These are phyloP conservation scores for Manis javanica DNA, from an alignment of 2,797 vertebrate species.

Conservation along the genomic window DNA sequence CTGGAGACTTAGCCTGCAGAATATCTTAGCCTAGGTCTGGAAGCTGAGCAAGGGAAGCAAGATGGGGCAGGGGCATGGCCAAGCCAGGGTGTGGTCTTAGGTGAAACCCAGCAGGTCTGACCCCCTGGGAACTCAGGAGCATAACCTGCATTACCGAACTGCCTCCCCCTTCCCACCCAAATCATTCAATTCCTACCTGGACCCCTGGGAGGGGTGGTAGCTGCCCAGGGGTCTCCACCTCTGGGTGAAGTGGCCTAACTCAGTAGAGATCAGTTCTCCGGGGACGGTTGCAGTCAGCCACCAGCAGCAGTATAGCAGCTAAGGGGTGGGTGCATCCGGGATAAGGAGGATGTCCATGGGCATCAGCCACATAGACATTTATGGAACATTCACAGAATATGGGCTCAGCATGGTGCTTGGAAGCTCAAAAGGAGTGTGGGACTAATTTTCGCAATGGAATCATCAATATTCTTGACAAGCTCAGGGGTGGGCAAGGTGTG, in stretches of 20 bases:
- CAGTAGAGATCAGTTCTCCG: not conserved
- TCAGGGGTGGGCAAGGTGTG: not conserved
- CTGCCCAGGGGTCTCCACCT: not conserved
- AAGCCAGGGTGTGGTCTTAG: not conserved
- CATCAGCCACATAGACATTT: not conserved
- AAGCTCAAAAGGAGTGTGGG: not conserved
- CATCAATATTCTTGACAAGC: not conserved
- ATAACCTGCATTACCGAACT: not conserved
- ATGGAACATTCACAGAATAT: accelerated
- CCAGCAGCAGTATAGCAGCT: not conserved
- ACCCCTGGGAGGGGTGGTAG: too few relatives aligned
- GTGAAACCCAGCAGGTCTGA: not conserved
- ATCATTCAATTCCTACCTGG: not conserved
- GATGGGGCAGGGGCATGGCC: not conserved
- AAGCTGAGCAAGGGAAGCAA: not conserved
- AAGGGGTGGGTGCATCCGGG: too few relatives aligned
- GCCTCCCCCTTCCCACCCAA: not conserved
- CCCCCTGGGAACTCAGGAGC: not conserved
- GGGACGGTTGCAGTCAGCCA: accelerated
- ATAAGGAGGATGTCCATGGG: too few relatives aligned
- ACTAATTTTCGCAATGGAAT: not conserved
- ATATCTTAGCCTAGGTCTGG: not conserved
- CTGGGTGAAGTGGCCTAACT: too few relatives aligned
- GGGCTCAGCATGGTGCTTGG: too few relatives aligned
- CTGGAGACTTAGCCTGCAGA: too few relatives aligned